phyloP scores from a whole-genome alignment of 2,113 vertebrate species.

The Phalacrocorax aristotelis region DNA sequence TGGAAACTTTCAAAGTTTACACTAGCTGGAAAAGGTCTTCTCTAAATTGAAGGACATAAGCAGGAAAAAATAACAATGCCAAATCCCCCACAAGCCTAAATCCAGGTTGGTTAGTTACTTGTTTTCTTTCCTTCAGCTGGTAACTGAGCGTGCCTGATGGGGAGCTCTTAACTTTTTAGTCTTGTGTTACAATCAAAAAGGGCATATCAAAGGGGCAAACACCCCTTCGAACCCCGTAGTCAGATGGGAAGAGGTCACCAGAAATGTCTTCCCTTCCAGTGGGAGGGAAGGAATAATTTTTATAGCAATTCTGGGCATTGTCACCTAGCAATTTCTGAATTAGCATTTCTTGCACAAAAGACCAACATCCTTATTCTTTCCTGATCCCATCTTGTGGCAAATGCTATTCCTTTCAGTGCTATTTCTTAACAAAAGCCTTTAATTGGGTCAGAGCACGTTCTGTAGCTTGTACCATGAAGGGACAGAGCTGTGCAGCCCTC shows the following conservation, averaged over 20 bases:
- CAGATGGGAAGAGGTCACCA: not conserved
- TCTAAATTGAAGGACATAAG: not conserved
- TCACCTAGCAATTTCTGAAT: not conserved
- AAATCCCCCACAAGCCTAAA: conserved; percentile 19
- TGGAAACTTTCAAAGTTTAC: not conserved
- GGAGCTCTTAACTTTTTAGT: not conserved
- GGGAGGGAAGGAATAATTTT: not conserved
- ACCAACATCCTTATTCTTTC: not conserved
- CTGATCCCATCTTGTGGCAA: not conserved
- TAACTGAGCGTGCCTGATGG: not conserved
- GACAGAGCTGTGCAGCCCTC: not conserved
- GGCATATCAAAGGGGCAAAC: not conserved
- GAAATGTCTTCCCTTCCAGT: not conserved
- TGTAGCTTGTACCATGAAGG: not conserved
- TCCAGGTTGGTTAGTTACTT: not conserved
- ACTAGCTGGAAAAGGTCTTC: not conserved
- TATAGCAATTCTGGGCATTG: not conserved
- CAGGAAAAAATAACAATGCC: not conserved
- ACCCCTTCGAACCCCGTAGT: not conserved
- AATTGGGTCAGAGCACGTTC: not conserved
- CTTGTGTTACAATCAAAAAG: not conserved
- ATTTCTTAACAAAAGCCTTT: not conserved
- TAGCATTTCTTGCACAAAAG: fast-evolving
- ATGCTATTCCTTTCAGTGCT: not conserved
- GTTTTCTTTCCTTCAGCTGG: not conserved